Percentiles rank a stretch among this genome's conserved stretches.
Conservation (phyloP, 1,140 invertebrate species). For the Nomia melanderi region DNA sequence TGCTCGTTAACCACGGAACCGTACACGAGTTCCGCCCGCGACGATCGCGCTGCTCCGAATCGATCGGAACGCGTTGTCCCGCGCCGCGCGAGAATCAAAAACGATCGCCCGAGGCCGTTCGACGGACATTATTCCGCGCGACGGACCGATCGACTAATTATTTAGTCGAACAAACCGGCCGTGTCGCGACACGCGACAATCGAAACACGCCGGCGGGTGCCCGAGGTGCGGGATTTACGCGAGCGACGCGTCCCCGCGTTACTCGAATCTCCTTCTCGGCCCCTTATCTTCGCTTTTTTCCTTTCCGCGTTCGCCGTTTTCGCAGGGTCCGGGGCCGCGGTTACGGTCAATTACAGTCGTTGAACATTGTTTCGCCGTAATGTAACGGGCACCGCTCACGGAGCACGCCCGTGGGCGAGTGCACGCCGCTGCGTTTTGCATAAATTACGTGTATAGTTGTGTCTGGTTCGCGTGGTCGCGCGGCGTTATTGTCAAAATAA, state of each 20-base stretch:
- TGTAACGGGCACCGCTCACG: constrained; percentile 52
- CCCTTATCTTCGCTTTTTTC: neutral
- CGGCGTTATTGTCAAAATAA: constrained; percentile 64
- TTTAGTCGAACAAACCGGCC: neutral
- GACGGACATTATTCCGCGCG: neutral
- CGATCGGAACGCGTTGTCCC: too few relatives aligned
- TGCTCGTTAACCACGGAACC: too few relatives aligned
- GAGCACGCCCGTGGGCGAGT: constrained; percentile 23
- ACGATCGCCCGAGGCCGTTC: too few relatives aligned
- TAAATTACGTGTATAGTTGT: constrained; percentile 60
- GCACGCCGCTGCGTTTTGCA: constrained; percentile 53
- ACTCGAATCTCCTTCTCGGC: neutral
- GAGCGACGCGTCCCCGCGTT: neutral
- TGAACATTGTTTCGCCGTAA: constrained; percentile 57
- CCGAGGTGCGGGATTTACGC: neutral
- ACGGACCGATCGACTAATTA: neutral
- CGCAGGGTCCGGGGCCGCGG: neutral
- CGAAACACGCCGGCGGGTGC: neutral
- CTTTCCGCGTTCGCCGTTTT: neutral
- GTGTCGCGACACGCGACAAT: neutral
- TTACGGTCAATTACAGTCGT: constrained; percentile 50
- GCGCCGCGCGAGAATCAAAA: too few relatives aligned
- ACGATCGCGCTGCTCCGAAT: too few relatives aligned
- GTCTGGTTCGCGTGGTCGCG: constrained; percentile 52
- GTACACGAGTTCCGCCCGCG: too few relatives aligned